Evolutionary conservation across 2,888 invertebrate species (phyloP).

Genomic region (Drosophila phalerata): DNA sequence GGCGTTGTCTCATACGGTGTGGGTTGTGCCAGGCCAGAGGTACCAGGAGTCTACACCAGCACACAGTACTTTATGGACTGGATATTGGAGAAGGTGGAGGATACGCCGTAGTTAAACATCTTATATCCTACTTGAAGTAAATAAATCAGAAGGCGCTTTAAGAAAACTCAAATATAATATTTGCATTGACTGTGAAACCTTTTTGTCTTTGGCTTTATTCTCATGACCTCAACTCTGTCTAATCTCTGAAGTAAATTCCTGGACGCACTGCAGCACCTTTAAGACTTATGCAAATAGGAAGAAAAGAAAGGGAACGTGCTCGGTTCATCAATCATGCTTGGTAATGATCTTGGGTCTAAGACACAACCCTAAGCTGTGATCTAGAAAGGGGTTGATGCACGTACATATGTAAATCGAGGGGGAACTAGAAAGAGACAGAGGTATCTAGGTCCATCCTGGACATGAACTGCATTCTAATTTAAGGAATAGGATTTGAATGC

Average conservation of each 20-base stretch:
- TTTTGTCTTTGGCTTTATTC: constrained; percentile 57
- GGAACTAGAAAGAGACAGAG: not conserved
- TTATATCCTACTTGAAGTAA: constrained; percentile 21
- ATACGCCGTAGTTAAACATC: constrained; percentile 51
- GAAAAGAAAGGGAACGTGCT: constrained; percentile 23
- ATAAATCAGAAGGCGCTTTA: constrained; percentile 14
- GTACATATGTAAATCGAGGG: not conserved
- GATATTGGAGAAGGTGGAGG: constrained; percentile 86
- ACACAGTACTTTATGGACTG: constrained; percentile 88
- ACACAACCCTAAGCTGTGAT: constrained; percentile 19
- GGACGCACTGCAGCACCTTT: constrained; percentile 25
- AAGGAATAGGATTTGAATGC: constrained; percentile 31
- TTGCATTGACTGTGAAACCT: constrained; percentile 32
- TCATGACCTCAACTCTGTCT: constrained; percentile 51
- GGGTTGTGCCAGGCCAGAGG: constrained; percentile 88
- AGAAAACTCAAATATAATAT: constrained; percentile 54
- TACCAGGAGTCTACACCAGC: constrained; percentile 88
- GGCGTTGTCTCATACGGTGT: constrained; percentile 90
- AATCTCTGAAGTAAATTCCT: constrained; percentile 55
- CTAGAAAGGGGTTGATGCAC: constrained; percentile 3
- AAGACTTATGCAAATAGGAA: constrained; percentile 68
- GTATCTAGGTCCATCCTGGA: not conserved
- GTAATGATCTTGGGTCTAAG: constrained; percentile 52
- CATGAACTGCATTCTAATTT: constrained; percentile 73
- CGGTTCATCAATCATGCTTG: constrained; percentile 69